phyloP scores from a whole-genome alignment of 2,797 vertebrate genomes.

The Limnodromus scolopaceus region DNA sequence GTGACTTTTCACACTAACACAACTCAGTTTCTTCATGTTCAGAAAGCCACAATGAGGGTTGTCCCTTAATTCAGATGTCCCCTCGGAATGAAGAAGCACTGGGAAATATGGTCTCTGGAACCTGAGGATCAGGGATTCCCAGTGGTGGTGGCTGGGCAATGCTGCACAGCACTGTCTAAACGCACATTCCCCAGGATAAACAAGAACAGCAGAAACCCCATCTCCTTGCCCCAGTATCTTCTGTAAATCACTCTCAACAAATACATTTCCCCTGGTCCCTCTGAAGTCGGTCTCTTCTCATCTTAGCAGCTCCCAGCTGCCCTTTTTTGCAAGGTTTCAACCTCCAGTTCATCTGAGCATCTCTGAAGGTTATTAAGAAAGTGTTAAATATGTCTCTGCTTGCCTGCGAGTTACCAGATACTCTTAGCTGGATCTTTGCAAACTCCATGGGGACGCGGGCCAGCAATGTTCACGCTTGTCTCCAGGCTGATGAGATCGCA shows the following conservation, averaged over 20 bases:
- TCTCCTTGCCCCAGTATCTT: not conserved
- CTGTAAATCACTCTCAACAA: not conserved
- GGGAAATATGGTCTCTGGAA: not conserved
- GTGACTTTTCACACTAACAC: not conserved
- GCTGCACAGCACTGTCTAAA: not conserved
- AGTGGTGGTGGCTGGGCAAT: not conserved
- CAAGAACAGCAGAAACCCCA: not conserved
- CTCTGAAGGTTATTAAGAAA: not conserved
- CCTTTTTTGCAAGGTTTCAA: not conserved
- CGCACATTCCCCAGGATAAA: not conserved
- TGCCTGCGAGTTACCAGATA: not conserved
- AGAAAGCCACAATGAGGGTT: not conserved
- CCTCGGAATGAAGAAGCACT: not conserved
- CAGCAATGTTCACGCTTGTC: not conserved
- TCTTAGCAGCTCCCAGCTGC: not conserved
- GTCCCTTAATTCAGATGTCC: not conserved
- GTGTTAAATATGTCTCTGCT: not conserved
- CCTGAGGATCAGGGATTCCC: not conserved
- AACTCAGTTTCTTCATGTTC: not conserved
- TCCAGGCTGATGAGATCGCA: not conserved
- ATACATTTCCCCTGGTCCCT: not conserved
- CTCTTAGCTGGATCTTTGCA: not conserved
- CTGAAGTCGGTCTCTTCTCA: not conserved
- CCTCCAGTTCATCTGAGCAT: not conserved
- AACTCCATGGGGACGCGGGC: fast-evolving